Conservation (phyloP, 2,888 invertebrate genomes). For the Epinotia demarniana region DNA sequence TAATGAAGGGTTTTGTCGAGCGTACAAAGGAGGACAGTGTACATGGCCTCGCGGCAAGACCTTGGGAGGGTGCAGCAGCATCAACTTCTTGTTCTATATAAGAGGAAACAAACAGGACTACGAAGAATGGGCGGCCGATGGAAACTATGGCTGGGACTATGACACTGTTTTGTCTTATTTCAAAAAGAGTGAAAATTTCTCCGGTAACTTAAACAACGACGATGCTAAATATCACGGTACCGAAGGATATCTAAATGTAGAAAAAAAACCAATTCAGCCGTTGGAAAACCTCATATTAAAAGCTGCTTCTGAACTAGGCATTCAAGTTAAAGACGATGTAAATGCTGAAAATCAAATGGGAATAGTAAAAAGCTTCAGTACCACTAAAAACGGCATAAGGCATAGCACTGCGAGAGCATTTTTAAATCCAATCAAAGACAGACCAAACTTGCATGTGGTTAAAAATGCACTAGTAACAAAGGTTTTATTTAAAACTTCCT, state of each 20-base stretch:
- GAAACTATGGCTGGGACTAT: constrained; percentile 85
- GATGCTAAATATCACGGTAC: constrained; percentile 63
- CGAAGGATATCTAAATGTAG: constrained; percentile 72
- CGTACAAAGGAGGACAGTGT: constrained; percentile 67
- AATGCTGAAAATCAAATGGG: constrained; percentile 80
- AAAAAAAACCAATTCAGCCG: constrained; percentile 53
- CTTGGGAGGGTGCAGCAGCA: constrained; percentile 84
- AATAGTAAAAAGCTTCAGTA: constrained; percentile 72
- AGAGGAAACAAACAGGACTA: constrained; percentile 82
- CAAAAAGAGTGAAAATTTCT: constrained; percentile 78
- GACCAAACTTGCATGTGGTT: constrained; percentile 74
- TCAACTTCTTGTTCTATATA: constrained; percentile 85
- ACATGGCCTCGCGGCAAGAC: constrained; percentile 87
- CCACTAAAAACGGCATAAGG: constrained; percentile 74
- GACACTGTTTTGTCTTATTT: constrained; percentile 80
- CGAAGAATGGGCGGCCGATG: constrained; percentile 81
- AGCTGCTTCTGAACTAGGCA: constrained; percentile 76
- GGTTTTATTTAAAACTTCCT: constrained; percentile 78
- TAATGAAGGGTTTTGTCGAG: constrained; percentile 69
- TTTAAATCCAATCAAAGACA: constrained; percentile 67
- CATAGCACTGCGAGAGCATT: constrained; percentile 83
- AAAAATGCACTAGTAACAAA: constrained; percentile 82
- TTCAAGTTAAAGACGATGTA: constrained; percentile 63
- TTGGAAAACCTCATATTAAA: constrained; percentile 63
- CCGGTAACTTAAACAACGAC: constrained; percentile 51